These are phyloP conservation scores for Polylopha cassiicola DNA, from an alignment of 2,888 invertebrate species.

Conservation along the genomic window DNA sequence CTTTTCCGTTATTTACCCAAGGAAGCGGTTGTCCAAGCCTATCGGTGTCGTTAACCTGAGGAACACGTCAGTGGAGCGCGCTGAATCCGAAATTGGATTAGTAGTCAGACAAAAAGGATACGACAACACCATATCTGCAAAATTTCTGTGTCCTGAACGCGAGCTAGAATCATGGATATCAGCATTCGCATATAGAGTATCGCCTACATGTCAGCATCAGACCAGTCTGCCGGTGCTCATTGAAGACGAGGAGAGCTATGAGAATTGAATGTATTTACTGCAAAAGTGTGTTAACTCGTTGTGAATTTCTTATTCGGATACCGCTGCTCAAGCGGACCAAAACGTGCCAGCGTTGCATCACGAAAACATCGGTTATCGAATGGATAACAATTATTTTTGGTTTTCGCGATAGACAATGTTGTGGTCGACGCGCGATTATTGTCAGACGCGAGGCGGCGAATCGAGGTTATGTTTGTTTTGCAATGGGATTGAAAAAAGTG, in stretches of 20 bases:
- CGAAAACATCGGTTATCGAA: constrained; percentile 25
- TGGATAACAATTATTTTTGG: constrained; percentile 37
- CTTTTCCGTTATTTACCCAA: constrained; percentile 80
- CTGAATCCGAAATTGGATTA: constrained; percentile 69
- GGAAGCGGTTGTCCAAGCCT: constrained; percentile 79
- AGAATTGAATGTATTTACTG: constrained; percentile 17
- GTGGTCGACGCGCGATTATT: constrained; percentile 27
- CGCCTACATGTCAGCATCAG: constrained; percentile 68
- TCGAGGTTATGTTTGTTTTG: constrained; percentile 62
- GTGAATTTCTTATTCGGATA: constrained; percentile 8
- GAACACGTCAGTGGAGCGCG: constrained; percentile 77
- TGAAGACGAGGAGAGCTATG: constrained; percentile 76
- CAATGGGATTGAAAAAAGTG: constrained; percentile 63
- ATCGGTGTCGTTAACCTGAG: constrained; percentile 79
- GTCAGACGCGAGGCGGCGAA: constrained; percentile 37
- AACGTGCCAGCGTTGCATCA: constrained; percentile 19
- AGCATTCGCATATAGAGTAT: constrained; percentile 72
- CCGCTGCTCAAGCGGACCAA: constrained; percentile 16
- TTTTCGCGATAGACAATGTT: constrained; percentile 36
- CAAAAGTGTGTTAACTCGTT: constrained; percentile 7
- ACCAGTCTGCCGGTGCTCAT: constrained; percentile 77
- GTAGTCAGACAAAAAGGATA: constrained; percentile 79
- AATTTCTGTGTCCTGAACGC: constrained; percentile 76
- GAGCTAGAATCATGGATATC: constrained; percentile 78
- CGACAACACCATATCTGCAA: constrained; percentile 78